A percentile compares a stretch with the other conserved stretches of the same genome.
Evolutionary conservation across 2,797 vertebrate species (phyloP).

Genomic region (Takifugu rubripes): DNA sequence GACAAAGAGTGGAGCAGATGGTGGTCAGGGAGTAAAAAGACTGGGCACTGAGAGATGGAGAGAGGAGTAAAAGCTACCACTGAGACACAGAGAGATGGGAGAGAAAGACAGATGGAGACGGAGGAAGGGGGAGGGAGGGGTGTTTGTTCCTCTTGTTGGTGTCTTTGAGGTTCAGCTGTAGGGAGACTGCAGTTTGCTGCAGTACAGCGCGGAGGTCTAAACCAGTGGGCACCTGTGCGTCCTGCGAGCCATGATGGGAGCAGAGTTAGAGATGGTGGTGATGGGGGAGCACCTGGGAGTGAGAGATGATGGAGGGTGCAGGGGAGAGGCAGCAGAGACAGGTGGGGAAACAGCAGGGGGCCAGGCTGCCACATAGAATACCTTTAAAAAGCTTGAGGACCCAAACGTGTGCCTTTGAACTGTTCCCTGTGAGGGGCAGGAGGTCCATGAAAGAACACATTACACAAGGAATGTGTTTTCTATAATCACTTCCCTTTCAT

Average conservation of each 20-base stretch:
- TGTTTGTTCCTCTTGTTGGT: constrained; percentile 37
- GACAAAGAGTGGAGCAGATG: constrained; percentile 47
- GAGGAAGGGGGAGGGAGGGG: constrained; percentile 10
- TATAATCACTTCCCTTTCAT: not conserved
- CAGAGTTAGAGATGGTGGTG: constrained; percentile 37
- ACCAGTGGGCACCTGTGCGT: constrained; percentile 25
- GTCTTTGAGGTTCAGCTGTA: constrained; percentile 28
- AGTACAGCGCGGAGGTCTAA: constrained; percentile 31
- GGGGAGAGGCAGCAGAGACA: constrained; percentile 61
- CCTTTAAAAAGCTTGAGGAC: constrained; percentile 30
- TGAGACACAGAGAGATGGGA: constrained; percentile 19
- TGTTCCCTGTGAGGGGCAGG: too few relatives aligned
- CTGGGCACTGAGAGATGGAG: constrained; percentile 12
- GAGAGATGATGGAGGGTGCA: constrained; percentile 29
- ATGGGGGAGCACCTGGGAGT: not conserved
- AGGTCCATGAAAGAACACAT: too few relatives aligned
- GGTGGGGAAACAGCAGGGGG: constrained; percentile 74
- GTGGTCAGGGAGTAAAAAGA: constrained; percentile 15
- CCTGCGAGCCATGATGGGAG: constrained; percentile 61
- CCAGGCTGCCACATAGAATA: constrained; percentile 22
- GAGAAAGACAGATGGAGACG: constrained; percentile 49
- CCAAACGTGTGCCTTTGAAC: not conserved
- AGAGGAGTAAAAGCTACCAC: constrained; percentile 31
- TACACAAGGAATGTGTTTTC: not conserved
- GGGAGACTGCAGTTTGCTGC: constrained; percentile 45